A percentile compares a stretch with the other conserved stretches of the same genome.
phyloP scores from a whole-genome alignment of 2,797 vertebrate species.

The Acropternis orthonyx region DNA sequence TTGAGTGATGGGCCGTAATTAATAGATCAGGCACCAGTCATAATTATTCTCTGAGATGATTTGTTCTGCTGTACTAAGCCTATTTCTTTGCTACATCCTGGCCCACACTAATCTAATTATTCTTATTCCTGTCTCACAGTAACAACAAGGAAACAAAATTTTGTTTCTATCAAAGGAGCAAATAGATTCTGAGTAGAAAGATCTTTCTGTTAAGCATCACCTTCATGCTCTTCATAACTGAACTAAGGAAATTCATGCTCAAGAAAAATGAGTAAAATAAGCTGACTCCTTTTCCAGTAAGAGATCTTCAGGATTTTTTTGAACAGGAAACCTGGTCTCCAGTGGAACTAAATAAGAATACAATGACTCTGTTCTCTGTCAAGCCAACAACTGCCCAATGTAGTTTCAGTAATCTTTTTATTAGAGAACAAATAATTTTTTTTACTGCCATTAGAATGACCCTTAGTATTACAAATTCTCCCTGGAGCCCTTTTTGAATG shows the following conservation, averaged over 20 bases:
- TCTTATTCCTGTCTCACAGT: neutral
- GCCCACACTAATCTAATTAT: neutral
- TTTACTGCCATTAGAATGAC: conserved; percentile 7
- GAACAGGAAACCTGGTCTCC: neutral
- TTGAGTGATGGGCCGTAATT: conserved; percentile 5
- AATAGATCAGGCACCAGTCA: neutral
- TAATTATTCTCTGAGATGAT: neutral
- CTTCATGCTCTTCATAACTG: neutral
- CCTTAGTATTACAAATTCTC: neutral
- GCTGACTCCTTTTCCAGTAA: neutral
- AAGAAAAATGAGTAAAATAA: neutral
- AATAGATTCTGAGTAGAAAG: neutral
- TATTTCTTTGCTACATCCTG: neutral
- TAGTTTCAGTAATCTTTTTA: neutral
- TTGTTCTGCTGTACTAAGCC: neutral
- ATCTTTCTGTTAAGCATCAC: neutral
- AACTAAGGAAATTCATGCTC: neutral
- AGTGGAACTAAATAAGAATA: neutral
- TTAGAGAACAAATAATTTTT: conserved; percentile 3
- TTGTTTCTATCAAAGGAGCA: neutral
- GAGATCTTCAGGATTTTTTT: neutral
- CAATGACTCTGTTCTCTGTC: neutral
- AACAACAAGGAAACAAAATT: conserved; percentile 23
- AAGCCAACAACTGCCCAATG: neutral
- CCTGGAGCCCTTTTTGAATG: conserved; percentile 4